Conservation (phyloP, 1,140 invertebrate genomes). For the Zophobas atratus region DNA sequence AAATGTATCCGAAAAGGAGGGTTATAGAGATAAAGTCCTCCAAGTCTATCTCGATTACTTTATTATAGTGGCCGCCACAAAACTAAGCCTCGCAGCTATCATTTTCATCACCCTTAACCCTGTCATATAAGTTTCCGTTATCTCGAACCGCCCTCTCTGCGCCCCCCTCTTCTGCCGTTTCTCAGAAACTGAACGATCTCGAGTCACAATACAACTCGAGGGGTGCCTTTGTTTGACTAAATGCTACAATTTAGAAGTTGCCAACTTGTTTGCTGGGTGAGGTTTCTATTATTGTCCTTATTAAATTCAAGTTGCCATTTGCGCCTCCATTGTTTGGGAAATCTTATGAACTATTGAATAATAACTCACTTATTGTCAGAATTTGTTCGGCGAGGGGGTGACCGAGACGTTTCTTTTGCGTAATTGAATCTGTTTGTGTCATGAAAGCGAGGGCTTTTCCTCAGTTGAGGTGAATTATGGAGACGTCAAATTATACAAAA, state of each 20-base stretch:
- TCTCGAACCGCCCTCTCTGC: slow-evolving; percentile 53
- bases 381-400: slow-evolving; percentile 33
- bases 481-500: no score
- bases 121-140: slow-evolving; percentile 69
- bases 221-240: slow-evolving; percentile 67
- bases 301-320: slow-evolving; percentile 67
- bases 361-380: slow-evolving; percentile 56
- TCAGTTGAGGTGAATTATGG: neutral
- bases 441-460: neutral
- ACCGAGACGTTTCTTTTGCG: neutral
- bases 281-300: slow-evolving; percentile 66
- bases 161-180: neutral
- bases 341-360: slow-evolving; percentile 64
- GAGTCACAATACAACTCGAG: slow-evolving; percentile 63
- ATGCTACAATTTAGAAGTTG: slow-evolving; percentile 68
- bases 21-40: slow-evolving; percentile 45
- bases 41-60: slow-evolving; percentile 63
- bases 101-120: slow-evolving; percentile 69
- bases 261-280: slow-evolving; percentile 65
- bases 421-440: slow-evolving; percentile 23
- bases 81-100: slow-evolving; percentile 66
- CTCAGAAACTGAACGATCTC: slow-evolving; percentile 52
- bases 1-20: slow-evolving; percentile 18
- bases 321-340: slow-evolving; percentile 63
- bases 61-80: slow-evolving; percentile 64